Percentiles rank a stretch among this genome's conserved stretches.
Conservation (phyloP, 1,140 invertebrate species). For the Hylaeus anthracinus region DNA sequence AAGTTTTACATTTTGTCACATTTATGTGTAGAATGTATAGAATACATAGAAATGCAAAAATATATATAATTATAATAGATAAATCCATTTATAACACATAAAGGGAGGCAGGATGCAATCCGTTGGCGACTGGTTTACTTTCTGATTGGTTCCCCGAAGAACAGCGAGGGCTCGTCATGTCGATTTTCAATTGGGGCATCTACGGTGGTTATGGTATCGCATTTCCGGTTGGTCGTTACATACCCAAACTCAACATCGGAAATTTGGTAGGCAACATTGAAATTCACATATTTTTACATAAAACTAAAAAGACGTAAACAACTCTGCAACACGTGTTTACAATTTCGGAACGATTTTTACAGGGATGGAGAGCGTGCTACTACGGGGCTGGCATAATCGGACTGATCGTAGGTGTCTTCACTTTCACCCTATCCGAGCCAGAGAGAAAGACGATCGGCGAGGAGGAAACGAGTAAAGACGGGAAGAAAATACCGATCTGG, state of each 20-base stretch:
- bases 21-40: neutral
- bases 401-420: conserved; percentile 87
- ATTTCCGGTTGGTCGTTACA: conserved; percentile 94
- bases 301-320: no score
- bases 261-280: conserved; percentile 82
- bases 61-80: no score
- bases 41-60: no score
- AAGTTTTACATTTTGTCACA: no score
- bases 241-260: conserved; percentile 89
- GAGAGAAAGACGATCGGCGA: conserved; percentile 87
- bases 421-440: conserved; percentile 90
- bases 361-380: conserved; percentile 95
- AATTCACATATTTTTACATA: conserved; percentile 5
- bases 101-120: conserved; percentile 94
- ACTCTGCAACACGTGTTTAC: no score
- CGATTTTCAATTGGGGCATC: conserved; percentile 97
- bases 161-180: conserved; percentile 92
- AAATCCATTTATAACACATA: neutral
- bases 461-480: conserved; percentile 77
- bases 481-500: conserved; percentile 85
- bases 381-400: conserved; percentile 91
- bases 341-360: conserved; percentile 5
- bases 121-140: conserved; percentile 91
- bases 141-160: conserved; percentile 92
- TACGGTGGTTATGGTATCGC: conserved; percentile 96